These are phyloP conservation scores for Arion vulgaris DNA, from an alignment of 1,140 invertebrate genomes.

Conservation along the genomic window DNA sequence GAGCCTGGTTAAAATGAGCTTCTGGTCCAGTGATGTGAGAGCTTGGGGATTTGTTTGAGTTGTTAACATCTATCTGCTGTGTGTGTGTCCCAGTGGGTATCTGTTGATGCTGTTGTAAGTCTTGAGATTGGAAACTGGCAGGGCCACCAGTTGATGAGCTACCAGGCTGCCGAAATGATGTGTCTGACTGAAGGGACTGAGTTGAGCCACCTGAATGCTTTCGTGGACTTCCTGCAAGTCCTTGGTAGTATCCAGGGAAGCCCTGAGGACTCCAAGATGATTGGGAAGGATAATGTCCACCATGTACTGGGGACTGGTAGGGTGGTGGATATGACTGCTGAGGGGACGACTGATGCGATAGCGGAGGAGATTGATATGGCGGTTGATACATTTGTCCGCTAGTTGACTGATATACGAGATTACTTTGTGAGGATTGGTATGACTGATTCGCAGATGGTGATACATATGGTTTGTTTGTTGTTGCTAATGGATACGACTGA, in stretches of 20 bases:
- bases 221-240: neutral
- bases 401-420: neutral
- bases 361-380: constrained; percentile 19
- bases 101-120: neutral
- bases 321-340: constrained; percentile 11
- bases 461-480: neutral
- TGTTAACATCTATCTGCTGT: neutral
- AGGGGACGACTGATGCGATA: neutral
- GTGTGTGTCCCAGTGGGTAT: neutral
- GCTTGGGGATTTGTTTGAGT: neutral
- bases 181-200: neutral
- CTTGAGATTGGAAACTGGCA: neutral
- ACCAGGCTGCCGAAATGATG: neutral
- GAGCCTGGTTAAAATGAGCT: constrained; percentile 19
- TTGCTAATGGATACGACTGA: neutral
- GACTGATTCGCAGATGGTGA: neutral
- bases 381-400: constrained; percentile 16
- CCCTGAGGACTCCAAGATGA: neutral
- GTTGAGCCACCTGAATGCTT: neutral
- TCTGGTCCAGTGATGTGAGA: neutral
- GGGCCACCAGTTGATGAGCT: neutral
- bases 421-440: constrained; percentile 15
- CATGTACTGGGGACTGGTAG: constrained; percentile 9
- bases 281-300: neutral
- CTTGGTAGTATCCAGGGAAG: neutral